Evolutionary conservation across 2,888 invertebrate genomes (phyloP).

Genomic region (Corbicula japonica): DNA sequence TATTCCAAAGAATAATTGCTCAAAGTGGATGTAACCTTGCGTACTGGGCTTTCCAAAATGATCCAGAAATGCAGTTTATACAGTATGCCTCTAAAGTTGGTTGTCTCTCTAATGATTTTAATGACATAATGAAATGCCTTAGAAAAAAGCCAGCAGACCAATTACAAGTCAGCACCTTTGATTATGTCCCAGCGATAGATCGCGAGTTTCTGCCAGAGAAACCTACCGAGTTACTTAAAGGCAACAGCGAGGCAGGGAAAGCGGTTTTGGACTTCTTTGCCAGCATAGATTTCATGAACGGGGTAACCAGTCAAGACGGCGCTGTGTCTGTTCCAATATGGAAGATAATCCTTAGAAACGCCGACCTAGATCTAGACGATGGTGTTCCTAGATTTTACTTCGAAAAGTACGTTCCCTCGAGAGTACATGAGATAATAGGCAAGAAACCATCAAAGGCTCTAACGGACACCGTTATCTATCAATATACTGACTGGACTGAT

Average conservation of each 20-base stretch:
- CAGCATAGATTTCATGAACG: slow-evolving; percentile 22
- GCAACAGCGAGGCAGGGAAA: neutral
- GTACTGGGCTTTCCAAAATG: slow-evolving; percentile 18
- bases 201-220: slow-evolving; percentile 9
- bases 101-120: slow-evolving; percentile 50
- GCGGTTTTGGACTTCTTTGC: slow-evolving; percentile 10
- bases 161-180: neutral
- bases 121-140: slow-evolving; percentile 65
- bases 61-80: slow-evolving; percentile 89
- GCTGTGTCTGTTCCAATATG: too few relatives aligned
- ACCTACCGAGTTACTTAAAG: neutral
- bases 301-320: slow-evolving; percentile 21
- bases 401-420: neutral
- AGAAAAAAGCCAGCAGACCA: slow-evolving; percentile 41
- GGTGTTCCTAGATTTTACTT: slow-evolving; percentile 1
- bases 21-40: slow-evolving; percentile 33
- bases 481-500: slow-evolving; percentile 33
- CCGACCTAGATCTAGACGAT: too few relatives aligned
- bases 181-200: slow-evolving; percentile 12
- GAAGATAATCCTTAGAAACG: too few relatives aligned
- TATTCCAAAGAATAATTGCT: slow-evolving; percentile 40
- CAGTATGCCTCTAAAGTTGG: slow-evolving; percentile 87
- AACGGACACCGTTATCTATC: slow-evolving; percentile 34
- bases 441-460: neutral
- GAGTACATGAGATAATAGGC: neutral